Base-by-base conservation (phyloP, 2,888 invertebrate genomes). In the Hydrotaea diabolus region DNA sequence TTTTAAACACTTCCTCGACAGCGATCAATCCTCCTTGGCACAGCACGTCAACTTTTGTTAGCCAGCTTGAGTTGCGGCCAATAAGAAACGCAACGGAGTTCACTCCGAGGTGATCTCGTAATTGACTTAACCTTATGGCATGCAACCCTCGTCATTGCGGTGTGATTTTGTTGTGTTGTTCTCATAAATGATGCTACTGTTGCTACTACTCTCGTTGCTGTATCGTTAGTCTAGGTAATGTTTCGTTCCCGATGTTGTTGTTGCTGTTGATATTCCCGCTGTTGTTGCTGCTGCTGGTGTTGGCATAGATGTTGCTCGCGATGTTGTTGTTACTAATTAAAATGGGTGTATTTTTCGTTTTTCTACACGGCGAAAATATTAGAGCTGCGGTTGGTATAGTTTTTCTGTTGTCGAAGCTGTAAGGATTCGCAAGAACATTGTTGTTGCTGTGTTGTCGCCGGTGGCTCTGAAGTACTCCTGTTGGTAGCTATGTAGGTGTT, bases 261-360 rank as follows among this genome's bases (percentile, higher is more conserved):
- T 73, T 77, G 31, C 31, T 31, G 31, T 31, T 31, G 31, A 31
- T 31, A 31, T 31, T 73, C 81, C 15, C 26, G 11, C 66, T 39
- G 39, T 59, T 79, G 55, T 62, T 77, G 23, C 74, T 71, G 57
- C 39, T 69, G 77, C 21, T n/a, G 19, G 15, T 57, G 36, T 17
- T 71, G 23, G 8, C 19, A n/a, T 11, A n/a, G 43, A 19, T 77
- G 39, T 62, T 80, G 59, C 59, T 78, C 46, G 55, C 64, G 36
- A 39, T 69, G 77, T 77, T 80, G 74, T 49, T 83, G 76, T 69
- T 77, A 80, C 84, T 85, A 85, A 85, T 85, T 85, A 85, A 85
- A 85, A 74, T 73, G 64, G 71, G 49, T 69, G 46, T 64, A 75
- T 73, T 85, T 73, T 43, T 31, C 3, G 7, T 36, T 26, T 36